Conservation (phyloP, 2,113 vertebrate species). For the Eulemur rufifrons region DNA sequence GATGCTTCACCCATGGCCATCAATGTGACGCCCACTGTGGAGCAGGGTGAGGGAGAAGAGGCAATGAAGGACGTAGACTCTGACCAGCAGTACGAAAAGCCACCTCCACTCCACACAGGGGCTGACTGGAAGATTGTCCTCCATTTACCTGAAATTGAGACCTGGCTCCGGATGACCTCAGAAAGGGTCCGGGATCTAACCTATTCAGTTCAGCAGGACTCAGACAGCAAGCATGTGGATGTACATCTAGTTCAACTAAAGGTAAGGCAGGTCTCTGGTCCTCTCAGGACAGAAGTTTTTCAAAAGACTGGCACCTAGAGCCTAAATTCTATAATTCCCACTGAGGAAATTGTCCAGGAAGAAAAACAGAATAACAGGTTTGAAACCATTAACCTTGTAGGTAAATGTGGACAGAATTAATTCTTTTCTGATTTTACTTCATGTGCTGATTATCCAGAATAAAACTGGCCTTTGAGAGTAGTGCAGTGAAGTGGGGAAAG, state of each 20-base stretch:
- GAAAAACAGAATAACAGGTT: background rate
- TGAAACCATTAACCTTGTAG: background rate
- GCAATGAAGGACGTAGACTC: slow-evolving; percentile 82
- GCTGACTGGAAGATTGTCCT: slow-evolving; percentile 99
- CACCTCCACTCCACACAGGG: slow-evolving; percentile 94
- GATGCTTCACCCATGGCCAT: slow-evolving; percentile 93
- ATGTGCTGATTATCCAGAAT: background rate
- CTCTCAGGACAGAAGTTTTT: background rate
- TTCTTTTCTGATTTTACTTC: slow-evolving; percentile 35
- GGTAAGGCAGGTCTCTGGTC: slow-evolving; percentile 84
- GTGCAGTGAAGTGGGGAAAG: background rate
- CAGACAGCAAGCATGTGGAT: slow-evolving; percentile 92
- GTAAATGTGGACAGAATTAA: background rate
- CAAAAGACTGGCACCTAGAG: background rate
- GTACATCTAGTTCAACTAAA: slow-evolving; percentile 98
- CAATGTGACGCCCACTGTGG: slow-evolving; percentile 90
- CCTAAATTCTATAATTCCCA: background rate
- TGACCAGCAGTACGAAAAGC: slow-evolving; percentile 89
- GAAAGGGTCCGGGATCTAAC: slow-evolving; percentile 95
- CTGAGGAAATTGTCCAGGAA: background rate
- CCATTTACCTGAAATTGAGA: slow-evolving; percentile 97
- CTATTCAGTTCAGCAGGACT: slow-evolving; percentile 94
- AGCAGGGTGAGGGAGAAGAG: slow-evolving; percentile 79
- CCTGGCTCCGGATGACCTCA: slow-evolving; percentile 93
- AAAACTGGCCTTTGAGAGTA: background rate